Conservation (phyloP, 2,113 vertebrate species). For the Hucho hucho region DNA sequence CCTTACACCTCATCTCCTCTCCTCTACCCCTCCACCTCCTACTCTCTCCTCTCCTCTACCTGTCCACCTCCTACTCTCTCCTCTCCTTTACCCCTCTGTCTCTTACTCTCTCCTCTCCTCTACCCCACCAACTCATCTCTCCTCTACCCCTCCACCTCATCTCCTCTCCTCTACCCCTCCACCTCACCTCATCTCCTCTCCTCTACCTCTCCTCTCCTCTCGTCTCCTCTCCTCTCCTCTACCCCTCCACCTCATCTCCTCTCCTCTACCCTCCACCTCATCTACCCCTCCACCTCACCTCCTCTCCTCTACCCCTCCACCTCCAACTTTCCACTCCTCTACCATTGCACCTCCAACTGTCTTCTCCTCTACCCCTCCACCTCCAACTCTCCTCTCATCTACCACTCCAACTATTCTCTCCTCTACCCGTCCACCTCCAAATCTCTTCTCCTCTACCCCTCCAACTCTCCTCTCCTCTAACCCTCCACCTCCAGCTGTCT, state of each 20-base stretch:
- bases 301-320: background rate
- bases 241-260: constrained; percentile 41
- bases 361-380: constrained; percentile 37
- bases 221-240: background rate
- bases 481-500: too few species aligned
- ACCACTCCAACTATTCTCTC: constrained; percentile 39
- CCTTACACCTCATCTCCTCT: background rate
- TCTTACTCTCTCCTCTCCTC: constrained; percentile 1
- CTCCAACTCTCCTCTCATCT: background rate
- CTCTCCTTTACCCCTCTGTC: background rate
- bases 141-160: constrained; percentile 22
- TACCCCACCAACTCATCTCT: background rate
- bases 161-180: background rate
- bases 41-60: background rate
- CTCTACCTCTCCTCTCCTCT: constrained; percentile 42
- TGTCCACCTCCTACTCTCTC: background rate
- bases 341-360: constrained; percentile 27
- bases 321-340: background rate
- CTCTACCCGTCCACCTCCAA: constrained; percentile 31
- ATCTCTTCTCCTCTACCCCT: background rate
- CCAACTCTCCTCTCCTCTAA: background rate
- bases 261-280: background rate
- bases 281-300: too few species aligned
- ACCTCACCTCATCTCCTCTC: constrained; percentile 19
- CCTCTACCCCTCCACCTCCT: constrained; percentile 1